These are phyloP conservation scores for Pyralis farinalis DNA, from an alignment of 2,888 invertebrate species.

Conservation along the genomic window DNA sequence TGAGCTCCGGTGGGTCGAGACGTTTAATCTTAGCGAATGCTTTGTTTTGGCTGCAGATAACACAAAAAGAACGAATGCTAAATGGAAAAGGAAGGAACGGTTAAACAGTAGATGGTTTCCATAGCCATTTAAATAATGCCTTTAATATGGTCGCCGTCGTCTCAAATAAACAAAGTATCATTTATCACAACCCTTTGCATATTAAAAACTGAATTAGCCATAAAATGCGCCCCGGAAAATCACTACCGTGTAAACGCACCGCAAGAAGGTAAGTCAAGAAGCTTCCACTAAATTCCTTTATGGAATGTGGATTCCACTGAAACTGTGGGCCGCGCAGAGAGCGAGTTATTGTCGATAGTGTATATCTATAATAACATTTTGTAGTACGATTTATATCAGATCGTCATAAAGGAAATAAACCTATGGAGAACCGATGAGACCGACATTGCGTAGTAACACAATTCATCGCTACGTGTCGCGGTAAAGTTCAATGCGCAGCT, in stretches of 20 bases:
- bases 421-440: too few relatives aligned
- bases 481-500: too few relatives aligned
- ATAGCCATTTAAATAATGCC: slow-evolving; percentile 16
- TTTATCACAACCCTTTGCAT: slow-evolving; percentile 8
- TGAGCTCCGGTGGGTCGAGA: slow-evolving; percentile 33
- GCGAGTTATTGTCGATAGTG: slow-evolving; percentile 8
- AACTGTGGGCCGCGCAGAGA: slow-evolving; percentile 12
- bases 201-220: slow-evolving; percentile 16
- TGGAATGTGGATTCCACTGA: slow-evolving; percentile 30
- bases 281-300: slow-evolving; percentile 30
- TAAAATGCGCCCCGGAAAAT: slow-evolving; percentile 5
- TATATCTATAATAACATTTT: too few relatives aligned
- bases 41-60: slow-evolving; percentile 29
- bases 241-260: slow-evolving; percentile 19
- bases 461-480: too few relatives aligned
- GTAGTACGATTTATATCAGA: too few relatives aligned
- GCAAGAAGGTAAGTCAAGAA: slow-evolving; percentile 28
- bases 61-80: slow-evolving; percentile 29
- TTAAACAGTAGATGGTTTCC: slow-evolving; percentile 18
- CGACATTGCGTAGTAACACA: too few relatives aligned
- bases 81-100: slow-evolving; percentile 29
- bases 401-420: too few relatives aligned
- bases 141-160: slow-evolving; percentile 5
- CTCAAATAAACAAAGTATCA: slow-evolving; percentile 6
- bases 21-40: slow-evolving; percentile 16